These are phyloP conservation scores for Nebria brevicollis DNA, from an alignment of 2,888 invertebrate species.

Conservation along the genomic window DNA sequence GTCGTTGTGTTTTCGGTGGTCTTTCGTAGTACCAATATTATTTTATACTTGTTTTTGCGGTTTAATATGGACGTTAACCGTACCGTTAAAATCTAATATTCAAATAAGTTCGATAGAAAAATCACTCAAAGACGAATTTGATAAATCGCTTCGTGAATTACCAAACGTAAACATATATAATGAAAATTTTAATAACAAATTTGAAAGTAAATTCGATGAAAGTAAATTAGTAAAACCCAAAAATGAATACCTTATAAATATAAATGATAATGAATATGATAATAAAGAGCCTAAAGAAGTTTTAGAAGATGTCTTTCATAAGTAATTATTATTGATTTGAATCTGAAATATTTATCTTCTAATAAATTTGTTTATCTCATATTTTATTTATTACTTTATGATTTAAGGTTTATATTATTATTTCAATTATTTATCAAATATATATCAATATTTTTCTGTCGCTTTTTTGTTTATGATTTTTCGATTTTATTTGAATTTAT, in stretches of 20 bases:
- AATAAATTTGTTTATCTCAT: conserved; percentile 15
- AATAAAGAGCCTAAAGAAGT: conserved; percentile 59
- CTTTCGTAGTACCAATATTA: conserved; percentile 66
- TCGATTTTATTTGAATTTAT: too few relatives aligned
- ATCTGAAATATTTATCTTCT: conserved; percentile 9
- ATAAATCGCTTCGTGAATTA: conserved; percentile 37
- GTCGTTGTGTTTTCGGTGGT: conserved; percentile 63
- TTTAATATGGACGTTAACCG: conserved; percentile 65
- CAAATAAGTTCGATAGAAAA: conserved; percentile 52
- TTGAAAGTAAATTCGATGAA: conserved; percentile 63
- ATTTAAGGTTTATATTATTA: too few relatives aligned
- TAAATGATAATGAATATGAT: conserved; percentile 58
- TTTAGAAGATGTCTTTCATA: conserved; percentile 60
- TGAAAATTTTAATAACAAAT: conserved; percentile 59
- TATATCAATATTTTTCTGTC: too few relatives aligned
- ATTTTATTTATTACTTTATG: too few relatives aligned
- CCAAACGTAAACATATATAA: conserved; percentile 24
- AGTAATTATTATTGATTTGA: conserved; percentile 55
- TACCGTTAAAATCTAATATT: conserved; percentile 60
- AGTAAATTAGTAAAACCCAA: conserved; percentile 63
- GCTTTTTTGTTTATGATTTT: too few relatives aligned
- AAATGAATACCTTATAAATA: conserved; percentile 64
- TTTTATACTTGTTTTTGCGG: conserved; percentile 67
- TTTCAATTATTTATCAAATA: too few relatives aligned
- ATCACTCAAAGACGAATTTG: conserved; percentile 45